Base-by-base conservation (phyloP, 2,797 vertebrate genomes). In the Antennarius maculatus region DNA sequence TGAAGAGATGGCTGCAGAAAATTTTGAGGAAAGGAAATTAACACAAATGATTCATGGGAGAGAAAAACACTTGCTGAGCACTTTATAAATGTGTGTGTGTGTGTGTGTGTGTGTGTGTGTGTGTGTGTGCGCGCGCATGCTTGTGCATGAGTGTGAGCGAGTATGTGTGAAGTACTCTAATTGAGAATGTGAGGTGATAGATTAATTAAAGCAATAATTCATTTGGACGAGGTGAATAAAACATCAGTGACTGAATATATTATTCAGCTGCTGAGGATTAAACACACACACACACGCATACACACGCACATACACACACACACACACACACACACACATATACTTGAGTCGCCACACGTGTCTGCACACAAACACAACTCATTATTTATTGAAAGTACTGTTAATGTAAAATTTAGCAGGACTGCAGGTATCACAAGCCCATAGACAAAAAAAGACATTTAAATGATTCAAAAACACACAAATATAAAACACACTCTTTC, bases 341-440 rank as follows among this genome's bases (percentile, higher is more conserved):
- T 0, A 3, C 28, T 23, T 23, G 23, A 23, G 23, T 23, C 23
- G 50, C 13, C 13, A 7, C 0, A 6, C 15, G 54, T 16, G 31
- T 34, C 28, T 11, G 29, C 18, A 55, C 42, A 63, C 49, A 42
- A 14, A 15, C 67, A 65, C 17, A 62, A 2, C 46, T n/a, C 66
- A 88, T 88, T 54, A 73, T 84, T 85, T 81, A 84, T 87, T 75
- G 61, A 85, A 73, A 53, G 54, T 4, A 18, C 58, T 68, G 67
- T 70, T 69, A 34, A 82, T 89, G 77, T 69, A 82, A 88, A 80
- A 88, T 88, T 89, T 10, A 90, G 67, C 41, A 50, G 37, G 57
- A 54, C 49, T 61, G 76, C 58, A 85, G 82, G 75, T 80, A 86
- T 84, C 77, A 79, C 64, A 67, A 64, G n/a, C 60, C 55, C 17